Percentiles rank a stretch among this genome's conserved stretches.
These are phyloP conservation scores for Belgica antarctica DNA, from an alignment of 2,888 invertebrate species.

Conservation along the genomic window DNA sequence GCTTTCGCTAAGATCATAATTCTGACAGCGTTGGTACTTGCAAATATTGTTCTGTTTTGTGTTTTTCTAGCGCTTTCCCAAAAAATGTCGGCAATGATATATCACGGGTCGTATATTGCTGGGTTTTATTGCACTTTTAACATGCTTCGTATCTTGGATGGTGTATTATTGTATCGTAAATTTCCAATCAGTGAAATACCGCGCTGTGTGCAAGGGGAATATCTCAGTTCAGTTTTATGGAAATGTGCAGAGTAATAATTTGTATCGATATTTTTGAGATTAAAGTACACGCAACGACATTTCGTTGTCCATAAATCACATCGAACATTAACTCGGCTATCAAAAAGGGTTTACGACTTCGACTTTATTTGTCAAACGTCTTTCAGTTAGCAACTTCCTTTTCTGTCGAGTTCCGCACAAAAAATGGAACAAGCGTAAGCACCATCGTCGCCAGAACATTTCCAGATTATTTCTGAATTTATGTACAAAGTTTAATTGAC, in stretches of 20 bases:
- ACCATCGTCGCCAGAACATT: not conserved
- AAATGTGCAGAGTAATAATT: constrained; percentile 26
- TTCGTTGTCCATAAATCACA: constrained; percentile 24
- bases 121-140: constrained; percentile 32
- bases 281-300: constrained; percentile 13
- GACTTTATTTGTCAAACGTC: constrained; percentile 20
- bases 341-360: constrained; percentile 6
- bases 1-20: constrained; percentile 6
- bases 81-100: no score
- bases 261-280: constrained; percentile 32
- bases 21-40: no score
- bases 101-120: not conserved
- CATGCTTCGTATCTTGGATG: constrained; percentile 18
- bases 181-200: constrained; percentile 25
- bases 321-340: constrained; percentile 8
- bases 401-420: no score
- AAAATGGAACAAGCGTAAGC: no score
- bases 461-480: constrained; percentile 9
- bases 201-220: not conserved
- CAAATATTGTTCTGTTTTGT: no score
- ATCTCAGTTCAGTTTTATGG: constrained; percentile 7
- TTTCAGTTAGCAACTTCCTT: no score
- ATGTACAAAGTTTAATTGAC: constrained; percentile 24
- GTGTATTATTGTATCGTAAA: constrained; percentile 40
- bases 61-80: no score